Conservation (phyloP, 2,113 vertebrate species). For the Python bivittatus region DNA sequence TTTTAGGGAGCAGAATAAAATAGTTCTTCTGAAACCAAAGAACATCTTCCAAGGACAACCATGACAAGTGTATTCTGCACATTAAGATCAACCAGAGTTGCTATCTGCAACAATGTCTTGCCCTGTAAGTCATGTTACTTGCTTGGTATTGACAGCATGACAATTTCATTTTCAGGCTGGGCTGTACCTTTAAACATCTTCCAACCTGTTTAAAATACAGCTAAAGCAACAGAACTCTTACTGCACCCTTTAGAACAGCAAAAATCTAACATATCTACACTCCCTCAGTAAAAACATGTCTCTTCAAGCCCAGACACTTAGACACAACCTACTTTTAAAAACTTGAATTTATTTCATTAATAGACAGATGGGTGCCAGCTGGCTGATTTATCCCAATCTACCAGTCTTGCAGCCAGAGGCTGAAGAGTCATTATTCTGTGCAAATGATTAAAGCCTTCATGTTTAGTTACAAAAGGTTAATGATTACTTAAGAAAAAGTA, state of each 20-base stretch:
- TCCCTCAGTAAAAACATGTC: conserved; percentile 58
- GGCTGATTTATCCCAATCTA: conserved; percentile 27
- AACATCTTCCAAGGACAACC: neutral
- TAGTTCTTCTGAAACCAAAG: neutral
- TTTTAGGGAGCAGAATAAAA: neutral
- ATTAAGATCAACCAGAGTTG: neutral
- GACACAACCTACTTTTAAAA: conserved; percentile 36
- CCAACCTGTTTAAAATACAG: conserved; percentile 59
- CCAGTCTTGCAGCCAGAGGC: conserved; percentile 1
- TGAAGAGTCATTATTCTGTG: conserved; percentile 17
- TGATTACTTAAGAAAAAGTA: neutral
- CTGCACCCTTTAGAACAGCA: conserved; percentile 47
- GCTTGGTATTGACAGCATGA: conserved; percentile 7
- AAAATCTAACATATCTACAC: conserved; percentile 47
- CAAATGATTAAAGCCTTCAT: conserved; percentile 28
- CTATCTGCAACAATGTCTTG: neutral
- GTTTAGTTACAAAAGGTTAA: conserved; percentile 12
- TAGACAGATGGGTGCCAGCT: conserved; percentile 28
- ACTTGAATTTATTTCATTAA: conserved; percentile 43
- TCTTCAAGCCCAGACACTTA: conserved; percentile 54
- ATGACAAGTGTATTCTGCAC: neutral
- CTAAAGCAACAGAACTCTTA: conserved; percentile 52
- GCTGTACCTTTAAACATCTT: conserved; percentile 49
- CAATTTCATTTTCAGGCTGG: conserved; percentile 3
- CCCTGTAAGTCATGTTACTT: conserved; percentile 23